Percentiles rank a stretch among this genome's conserved stretches.
Conservation (phyloP, 1,140 invertebrate genomes). For the Lordiphosa mommai region DNA sequence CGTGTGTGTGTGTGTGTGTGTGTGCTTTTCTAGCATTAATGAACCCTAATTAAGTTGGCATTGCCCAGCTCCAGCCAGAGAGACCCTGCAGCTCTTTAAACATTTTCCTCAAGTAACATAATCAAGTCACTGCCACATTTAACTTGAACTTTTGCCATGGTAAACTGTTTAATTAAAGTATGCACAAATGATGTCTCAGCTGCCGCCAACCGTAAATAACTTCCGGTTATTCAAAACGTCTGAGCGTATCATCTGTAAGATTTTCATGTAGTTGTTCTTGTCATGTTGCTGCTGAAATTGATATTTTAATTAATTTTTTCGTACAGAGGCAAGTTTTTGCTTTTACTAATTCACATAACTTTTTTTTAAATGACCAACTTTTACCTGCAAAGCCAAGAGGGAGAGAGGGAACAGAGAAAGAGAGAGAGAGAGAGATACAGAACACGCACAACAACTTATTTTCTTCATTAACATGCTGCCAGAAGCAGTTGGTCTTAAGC, state of each 20-base stretch:
- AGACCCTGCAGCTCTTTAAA: not conserved
- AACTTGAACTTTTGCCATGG: slow-evolving; percentile 8
- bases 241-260: not conserved
- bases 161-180: slow-evolving; percentile 13
- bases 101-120: not conserved
- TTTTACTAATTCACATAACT: slow-evolving; percentile 7
- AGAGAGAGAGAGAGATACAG: not conserved
- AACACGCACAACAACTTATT: not conserved
- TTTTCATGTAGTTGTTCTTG: slow-evolving; percentile 5
- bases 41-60: slow-evolving; percentile 53
- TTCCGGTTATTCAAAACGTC: slow-evolving; percentile 9
- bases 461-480: slow-evolving; percentile 6
- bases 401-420: not conserved
- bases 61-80: not conserved
- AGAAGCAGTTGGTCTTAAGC: not conserved
- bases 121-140: slow-evolving; percentile 2
- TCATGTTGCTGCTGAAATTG: slow-evolving; percentile 14
- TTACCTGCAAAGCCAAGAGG: not conserved
- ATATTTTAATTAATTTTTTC: slow-evolving; percentile 17
- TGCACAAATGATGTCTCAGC: not conserved
- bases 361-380: slow-evolving; percentile 15
- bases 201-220: slow-evolving; percentile 11
- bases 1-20: not conserved
- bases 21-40: slow-evolving; percentile 49
- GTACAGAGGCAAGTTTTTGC: not conserved